Conservation (phyloP, 2,113 vertebrate species). For the Oncorhynchus tshawytscha region DNA sequence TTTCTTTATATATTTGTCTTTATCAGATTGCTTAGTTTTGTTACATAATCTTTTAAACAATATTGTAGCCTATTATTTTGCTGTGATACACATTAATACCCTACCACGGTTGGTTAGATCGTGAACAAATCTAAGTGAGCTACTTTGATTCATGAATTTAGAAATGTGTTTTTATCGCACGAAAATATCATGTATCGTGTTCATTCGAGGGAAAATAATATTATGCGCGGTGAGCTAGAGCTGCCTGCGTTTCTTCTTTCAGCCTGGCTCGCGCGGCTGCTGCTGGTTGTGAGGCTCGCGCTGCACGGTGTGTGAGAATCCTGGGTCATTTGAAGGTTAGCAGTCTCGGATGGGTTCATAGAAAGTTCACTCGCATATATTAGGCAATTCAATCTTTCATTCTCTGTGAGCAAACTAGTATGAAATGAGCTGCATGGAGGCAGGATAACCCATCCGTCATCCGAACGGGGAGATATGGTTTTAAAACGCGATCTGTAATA, state of each 20-base stretch:
- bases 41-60: no score
- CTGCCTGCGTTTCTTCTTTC: constrained; percentile 29
- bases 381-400: constrained; percentile 98
- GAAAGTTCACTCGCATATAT: constrained; percentile 99
- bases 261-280: constrained; percentile 51
- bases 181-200: constrained; percentile 2
- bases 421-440: constrained; percentile 89
- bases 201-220: constrained; percentile 6
- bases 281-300: constrained; percentile 71
- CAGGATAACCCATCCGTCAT: constrained; percentile 84
- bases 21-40: no score
- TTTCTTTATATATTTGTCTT: no score
- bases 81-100: no score
- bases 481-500: constrained; percentile 48
- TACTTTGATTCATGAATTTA: neutral
- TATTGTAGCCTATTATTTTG: no score
- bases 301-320: constrained; percentile 77
- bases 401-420: constrained; percentile 93
- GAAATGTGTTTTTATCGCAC: constrained; percentile 3
- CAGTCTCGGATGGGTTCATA: constrained; percentile 96
- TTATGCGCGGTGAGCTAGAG: neutral
- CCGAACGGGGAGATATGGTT: constrained; percentile 70
- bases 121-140: neutral
- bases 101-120: no score
- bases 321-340: constrained; percentile 99